Evolutionary conservation across 2,797 vertebrate species (phyloP), one percentile per base, ranked within the genome.

Genomic region (Crocidura indochinensis): DNA sequence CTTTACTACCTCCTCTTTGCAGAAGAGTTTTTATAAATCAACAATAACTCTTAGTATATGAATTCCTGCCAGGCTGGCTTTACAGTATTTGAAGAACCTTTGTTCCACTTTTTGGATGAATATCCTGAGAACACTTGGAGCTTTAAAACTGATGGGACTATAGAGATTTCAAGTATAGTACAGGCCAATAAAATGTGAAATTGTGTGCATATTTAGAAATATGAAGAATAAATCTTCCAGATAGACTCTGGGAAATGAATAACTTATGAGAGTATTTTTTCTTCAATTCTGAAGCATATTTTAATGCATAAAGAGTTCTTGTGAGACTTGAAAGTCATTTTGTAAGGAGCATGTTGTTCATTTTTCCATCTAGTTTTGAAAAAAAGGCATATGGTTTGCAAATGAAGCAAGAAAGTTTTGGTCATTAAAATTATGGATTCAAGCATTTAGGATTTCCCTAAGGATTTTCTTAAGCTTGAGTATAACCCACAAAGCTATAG

Each of bases 151-250:
- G 31, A 31, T 84, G 3, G 24, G 11, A 6, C 11, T 86, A 2
- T 60, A 60, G 56, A 60, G 56, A 60, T 19, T 38, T 7, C 56
- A 51, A 51, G 51, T 87, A 44, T 73, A 81, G 56, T 46, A 15
- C 26, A 49, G 20, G 15, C 83, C 22, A 27, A 62, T 73, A 84
- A 64, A 81, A 47, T 60, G 31, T 69, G 56, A 72, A 91, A 17
- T 6, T 73, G 29, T 75, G 12, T 47, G 4, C 27, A 7, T 46
- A 9, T 68, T 1, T 26, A 14, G 29, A 20, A 84, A 8, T 29
- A 11, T 88, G 72, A 74, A 49, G 78, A 90, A 60, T 46, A 90
- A 80, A 26, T 78, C 27, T 77, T 81, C 44, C 64, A 90, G 81
- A 15, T 56, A 56, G n/a, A 31, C 17, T 64, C 44, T 56, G 53